Evolutionary conservation across 2,797 vertebrate species (phyloP).

Genomic region (Novumbra hubbsi): DNA sequence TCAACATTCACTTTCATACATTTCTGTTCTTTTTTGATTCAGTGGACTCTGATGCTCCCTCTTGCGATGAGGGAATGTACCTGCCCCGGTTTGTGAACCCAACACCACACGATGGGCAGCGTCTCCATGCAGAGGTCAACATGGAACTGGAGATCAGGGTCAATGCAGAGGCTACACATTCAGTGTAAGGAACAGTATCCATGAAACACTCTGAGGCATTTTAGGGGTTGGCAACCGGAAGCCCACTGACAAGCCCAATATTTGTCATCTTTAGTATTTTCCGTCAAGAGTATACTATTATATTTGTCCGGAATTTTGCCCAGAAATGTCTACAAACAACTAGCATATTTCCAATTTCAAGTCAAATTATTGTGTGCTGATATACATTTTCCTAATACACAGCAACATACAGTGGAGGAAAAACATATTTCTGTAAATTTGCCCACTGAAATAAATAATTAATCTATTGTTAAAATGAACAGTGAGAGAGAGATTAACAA

Average conservation of each 20-base stretch:
- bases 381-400: too few relatives aligned
- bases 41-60: conserved; percentile 60
- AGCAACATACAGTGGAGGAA: too few relatives aligned
- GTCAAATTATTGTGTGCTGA: neutral
- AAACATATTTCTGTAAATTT: too few relatives aligned
- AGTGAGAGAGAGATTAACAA: too few relatives aligned
- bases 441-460: too few relatives aligned
- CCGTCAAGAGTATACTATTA: too few relatives aligned
- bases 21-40: conserved; percentile 8
- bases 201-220: neutral
- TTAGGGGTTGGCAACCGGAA: too few relatives aligned
- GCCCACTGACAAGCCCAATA: too few relatives aligned
- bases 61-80: conserved; percentile 56
- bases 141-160: conserved; percentile 54
- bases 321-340: neutral
- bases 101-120: conserved; percentile 48
- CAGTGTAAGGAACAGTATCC: conserved; percentile 42
- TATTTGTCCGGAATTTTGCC: too few relatives aligned
- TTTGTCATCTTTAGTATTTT: too few relatives aligned
- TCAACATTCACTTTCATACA: neutral
- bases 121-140: conserved; percentile 41
- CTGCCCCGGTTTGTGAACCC: conserved; percentile 56
- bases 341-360: neutral
- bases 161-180: conserved; percentile 40
- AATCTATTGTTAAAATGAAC: too few relatives aligned